Evolutionary conservation across 1,140 invertebrate species (phyloP).

Genomic region (Charaxes varanes): DNA sequence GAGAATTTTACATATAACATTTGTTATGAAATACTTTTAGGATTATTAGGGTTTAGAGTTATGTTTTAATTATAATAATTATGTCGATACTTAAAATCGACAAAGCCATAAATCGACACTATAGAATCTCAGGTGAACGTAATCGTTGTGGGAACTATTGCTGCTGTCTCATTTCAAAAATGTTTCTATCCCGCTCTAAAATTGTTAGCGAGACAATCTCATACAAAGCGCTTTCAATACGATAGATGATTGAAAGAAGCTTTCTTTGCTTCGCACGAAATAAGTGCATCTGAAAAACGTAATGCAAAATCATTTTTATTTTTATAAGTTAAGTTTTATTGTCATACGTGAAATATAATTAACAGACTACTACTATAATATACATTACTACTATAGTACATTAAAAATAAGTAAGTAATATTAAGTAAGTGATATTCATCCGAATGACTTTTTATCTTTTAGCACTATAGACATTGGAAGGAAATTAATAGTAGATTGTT

Average conservation of each 20-base stretch:
- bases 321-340: too few relatives aligned
- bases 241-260: constrained; percentile 29
- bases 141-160: constrained; percentile 68
- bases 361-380: too few relatives aligned
- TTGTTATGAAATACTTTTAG: too few relatives aligned
- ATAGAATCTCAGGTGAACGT: constrained; percentile 53
- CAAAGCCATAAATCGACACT: constrained; percentile 22
- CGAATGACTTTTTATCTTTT: too few relatives aligned
- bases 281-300: constrained; percentile 4
- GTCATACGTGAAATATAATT: too few relatives aligned
- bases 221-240: constrained; percentile 32
- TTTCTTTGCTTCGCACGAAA: constrained; percentile 14
- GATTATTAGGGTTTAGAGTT: too few relatives aligned
- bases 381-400: too few relatives aligned
- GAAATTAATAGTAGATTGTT: too few relatives aligned
- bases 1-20: too few relatives aligned
- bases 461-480: too few relatives aligned
- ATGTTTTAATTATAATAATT: background rate
- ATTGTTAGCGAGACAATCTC: constrained; percentile 45
- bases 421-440: too few relatives aligned
- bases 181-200: constrained; percentile 45
- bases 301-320: background rate
- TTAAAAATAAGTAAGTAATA: too few relatives aligned
- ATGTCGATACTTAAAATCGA: constrained; percentile 19
- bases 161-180: constrained; percentile 42